Percentiles rank a stretch among this genome's conserved stretches.
Evolutionary conservation across 2,113 vertebrate species (phyloP).

Genomic region (Hemiscyllium ocellatum): DNA sequence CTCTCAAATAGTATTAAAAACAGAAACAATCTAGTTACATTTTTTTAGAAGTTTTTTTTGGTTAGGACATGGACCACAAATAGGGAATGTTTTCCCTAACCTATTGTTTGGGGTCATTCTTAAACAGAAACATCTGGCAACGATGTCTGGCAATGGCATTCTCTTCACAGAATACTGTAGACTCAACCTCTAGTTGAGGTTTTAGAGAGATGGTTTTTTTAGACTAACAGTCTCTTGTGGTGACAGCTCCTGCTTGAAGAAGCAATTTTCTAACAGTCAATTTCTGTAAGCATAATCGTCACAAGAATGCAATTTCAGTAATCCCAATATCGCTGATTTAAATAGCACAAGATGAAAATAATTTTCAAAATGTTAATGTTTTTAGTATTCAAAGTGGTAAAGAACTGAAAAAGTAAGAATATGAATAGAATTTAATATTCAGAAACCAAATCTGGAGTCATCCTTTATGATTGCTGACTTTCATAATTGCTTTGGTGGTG

Average conservation of each 20-base stretch:
- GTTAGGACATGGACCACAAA: constrained; percentile 8
- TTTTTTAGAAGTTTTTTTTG: not conserved
- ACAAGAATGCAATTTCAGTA: constrained; percentile 1
- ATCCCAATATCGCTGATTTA: not conserved
- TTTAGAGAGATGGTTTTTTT: constrained; percentile 11
- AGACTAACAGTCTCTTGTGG: constrained; percentile 35
- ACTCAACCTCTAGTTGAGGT: constrained; percentile 28
- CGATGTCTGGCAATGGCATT: not conserved
- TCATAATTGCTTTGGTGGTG: not conserved
- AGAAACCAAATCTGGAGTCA: not conserved
- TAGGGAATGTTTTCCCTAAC: constrained; percentile 17
- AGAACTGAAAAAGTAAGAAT: not conserved
- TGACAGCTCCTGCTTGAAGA: constrained; percentile 15
- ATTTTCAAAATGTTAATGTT: not conserved
- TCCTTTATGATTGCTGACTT: not conserved
- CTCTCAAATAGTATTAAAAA: constrained; percentile 8
- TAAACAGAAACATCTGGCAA: constrained; percentile 31
- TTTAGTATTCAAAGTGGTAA: not conserved
- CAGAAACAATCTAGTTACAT: constrained; percentile 7
- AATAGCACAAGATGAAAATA: not conserved
- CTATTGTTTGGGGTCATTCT: constrained; percentile 21
- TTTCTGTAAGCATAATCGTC: not conserved
- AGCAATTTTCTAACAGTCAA: constrained; percentile 33
- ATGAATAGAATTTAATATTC: not conserved
- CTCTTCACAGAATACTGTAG: not conserved